Conservation (phyloP, 2,113 vertebrate genomes). For the Mohoua ochrocephala region DNA sequence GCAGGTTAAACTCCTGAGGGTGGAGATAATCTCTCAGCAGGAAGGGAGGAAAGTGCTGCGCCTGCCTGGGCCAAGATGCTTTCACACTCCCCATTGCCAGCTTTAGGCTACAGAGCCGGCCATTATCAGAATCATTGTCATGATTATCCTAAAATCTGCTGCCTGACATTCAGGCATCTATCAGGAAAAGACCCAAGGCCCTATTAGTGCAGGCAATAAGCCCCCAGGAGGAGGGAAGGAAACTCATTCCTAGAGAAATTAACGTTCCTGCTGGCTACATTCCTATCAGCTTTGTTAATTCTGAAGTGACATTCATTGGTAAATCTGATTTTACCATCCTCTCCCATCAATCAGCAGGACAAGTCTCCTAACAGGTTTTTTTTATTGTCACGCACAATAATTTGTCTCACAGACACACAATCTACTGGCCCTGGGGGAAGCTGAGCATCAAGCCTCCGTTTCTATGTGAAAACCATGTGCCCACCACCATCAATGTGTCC, state of each 20-base stretch:
- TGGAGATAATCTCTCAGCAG: slow-evolving; percentile 60
- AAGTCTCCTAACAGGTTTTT: neutral
- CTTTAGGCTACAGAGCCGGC: slow-evolving; percentile 39
- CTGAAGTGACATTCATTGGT: slow-evolving; percentile 70
- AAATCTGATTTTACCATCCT: slow-evolving; percentile 41
- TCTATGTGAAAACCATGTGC: neutral
- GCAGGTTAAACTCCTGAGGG: slow-evolving; percentile 61
- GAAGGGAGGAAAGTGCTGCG: slow-evolving; percentile 50
- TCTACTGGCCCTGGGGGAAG: neutral
- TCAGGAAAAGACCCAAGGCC: slow-evolving; percentile 57
- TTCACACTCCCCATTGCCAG: slow-evolving; percentile 5
- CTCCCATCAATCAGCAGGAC: slow-evolving; percentile 45
- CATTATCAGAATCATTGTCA: slow-evolving; percentile 75
- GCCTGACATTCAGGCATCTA: slow-evolving; percentile 62
- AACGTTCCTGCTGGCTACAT: slow-evolving; percentile 45
- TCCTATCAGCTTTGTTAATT: slow-evolving; percentile 65
- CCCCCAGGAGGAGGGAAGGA: slow-evolving; percentile 47
- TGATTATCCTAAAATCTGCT: slow-evolving; percentile 68
- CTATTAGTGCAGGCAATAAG: slow-evolving; percentile 55
- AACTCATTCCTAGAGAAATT: slow-evolving; percentile 61
- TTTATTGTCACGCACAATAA: neutral
- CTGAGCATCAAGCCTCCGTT: slow-evolving; percentile 23
- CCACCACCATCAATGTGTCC: neutral
- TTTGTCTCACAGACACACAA: neutral
- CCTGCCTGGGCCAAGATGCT: neutral